These are phyloP conservation scores for Aspidoscelis tigris DNA, from an alignment of 2,113 vertebrate species.

Conservation along the genomic window DNA sequence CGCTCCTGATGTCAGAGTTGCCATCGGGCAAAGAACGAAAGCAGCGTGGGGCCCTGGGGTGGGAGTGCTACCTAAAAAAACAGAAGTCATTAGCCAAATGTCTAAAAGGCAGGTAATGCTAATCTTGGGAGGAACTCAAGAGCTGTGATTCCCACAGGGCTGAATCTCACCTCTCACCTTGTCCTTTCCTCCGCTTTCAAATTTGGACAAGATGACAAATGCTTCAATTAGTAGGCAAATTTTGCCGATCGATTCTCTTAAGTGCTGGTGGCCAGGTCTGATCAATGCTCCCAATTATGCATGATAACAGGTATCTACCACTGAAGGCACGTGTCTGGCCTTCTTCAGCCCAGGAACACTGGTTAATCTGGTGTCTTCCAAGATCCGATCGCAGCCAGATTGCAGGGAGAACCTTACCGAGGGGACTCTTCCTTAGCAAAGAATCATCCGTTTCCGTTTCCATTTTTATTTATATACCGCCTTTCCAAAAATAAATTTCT, in stretches of 20 bases:
- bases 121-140: background rate
- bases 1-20: background rate
- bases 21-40: background rate
- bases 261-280: conserved; percentile 9
- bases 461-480: too few relatives aligned
- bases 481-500: too few relatives aligned
- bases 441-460: too few relatives aligned
- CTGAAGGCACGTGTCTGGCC: conserved; percentile 10
- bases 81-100: background rate
- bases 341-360: conserved; percentile 7
- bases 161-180: background rate
- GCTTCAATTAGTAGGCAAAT: conserved; percentile 42
- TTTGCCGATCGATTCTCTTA: conserved; percentile 35
- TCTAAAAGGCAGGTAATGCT: background rate
- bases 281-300: conserved; percentile 38
- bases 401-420: background rate
- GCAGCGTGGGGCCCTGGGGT: too few relatives aligned
- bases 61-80: background rate
- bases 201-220: conserved; percentile 34
- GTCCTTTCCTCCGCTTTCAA: background rate
- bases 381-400: background rate
- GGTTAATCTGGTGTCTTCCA: background rate
- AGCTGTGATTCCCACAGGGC: background rate
- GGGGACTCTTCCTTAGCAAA: background rate
- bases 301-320: conserved; percentile 24